Evolutionary conservation across 2,888 invertebrate species (phyloP), one percentile per base, ranked within the genome.

Genomic region (Pyralis farinalis): DNA sequence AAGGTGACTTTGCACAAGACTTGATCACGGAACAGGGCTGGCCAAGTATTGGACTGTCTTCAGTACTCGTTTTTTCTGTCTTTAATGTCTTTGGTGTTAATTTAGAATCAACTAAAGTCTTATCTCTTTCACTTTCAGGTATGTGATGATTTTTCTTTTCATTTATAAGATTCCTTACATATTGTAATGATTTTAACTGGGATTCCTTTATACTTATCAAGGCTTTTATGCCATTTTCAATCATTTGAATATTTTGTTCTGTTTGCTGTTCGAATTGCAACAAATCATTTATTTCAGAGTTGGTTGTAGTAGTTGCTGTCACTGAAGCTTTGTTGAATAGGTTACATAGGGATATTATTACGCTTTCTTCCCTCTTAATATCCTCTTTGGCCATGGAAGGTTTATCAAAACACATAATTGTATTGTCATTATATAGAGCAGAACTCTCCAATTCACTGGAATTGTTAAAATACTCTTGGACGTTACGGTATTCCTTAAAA

Each of bases 341-440:
- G 33, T 87, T 74, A 59, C 84, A 85, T 1, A 86, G 56, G 2
- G 82, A 78, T 0, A 77, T 71, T 41, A 86, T 81, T 0, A 75
- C 74, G 64, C 74, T 83, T 31, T 85, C 84, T 40, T 85, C 82
- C 47, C 70, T 61, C 25, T 65, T 71, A 28, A 44, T 64, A 8
- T 59, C 65, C 6, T 70, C 58, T 32, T 63, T 65, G 22, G 22
- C 40, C 0, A 47, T n/a, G 1, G 66, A 46, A 1, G 61, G 48
- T 48, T 75, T 74, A 12, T 81, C 77, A 54, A 85, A 84, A 43
- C 62, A 65, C 75, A 77, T 80, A 12, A 85, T 79, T 9, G 85
- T 82, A 47, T 80, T 68, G 35, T 83, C 75, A 44, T 74, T 57
- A 34, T 56, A 62, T 0, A 56, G 30, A 0, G 49, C 54, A 22